A percentile compares a stretch with the other conserved stretches of the same genome.
These are phyloP conservation scores for Melanotaenia boesemani DNA, from an alignment of 2,797 vertebrate genomes.

Conservation along the genomic window DNA sequence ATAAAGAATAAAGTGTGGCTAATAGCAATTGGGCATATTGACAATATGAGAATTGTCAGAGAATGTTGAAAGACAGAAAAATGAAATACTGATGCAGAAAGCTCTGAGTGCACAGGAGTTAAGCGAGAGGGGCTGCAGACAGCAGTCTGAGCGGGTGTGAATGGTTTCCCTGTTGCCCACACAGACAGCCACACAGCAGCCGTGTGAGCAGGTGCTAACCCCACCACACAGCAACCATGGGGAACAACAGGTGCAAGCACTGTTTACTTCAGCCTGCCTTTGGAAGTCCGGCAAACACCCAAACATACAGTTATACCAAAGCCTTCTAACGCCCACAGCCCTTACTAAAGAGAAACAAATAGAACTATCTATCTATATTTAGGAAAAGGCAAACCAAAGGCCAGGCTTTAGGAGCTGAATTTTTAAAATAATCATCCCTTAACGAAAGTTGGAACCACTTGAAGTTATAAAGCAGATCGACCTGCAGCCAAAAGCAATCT, in stretches of 20 bases:
- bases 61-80: constrained; percentile 49
- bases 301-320: constrained; percentile 47
- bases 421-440: constrained; percentile 57
- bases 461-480: constrained; percentile 42
- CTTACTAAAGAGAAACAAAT: constrained; percentile 27
- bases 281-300: constrained; percentile 57
- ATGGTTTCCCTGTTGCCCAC: constrained; percentile 81
- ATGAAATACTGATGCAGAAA: constrained; percentile 64
- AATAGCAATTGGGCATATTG: constrained; percentile 47
- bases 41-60: constrained; percentile 31
- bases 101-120: constrained; percentile 48
- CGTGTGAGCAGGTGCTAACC: constrained; percentile 81
- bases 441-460: constrained; percentile 63
- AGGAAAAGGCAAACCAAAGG: constrained; percentile 22
- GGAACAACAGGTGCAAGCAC: constrained; percentile 82
- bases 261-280: constrained; percentile 62
- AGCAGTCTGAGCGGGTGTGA: constrained; percentile 76
- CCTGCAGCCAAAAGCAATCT: constrained; percentile 70
- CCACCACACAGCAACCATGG: constrained; percentile 71
- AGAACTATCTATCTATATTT: constrained; percentile 23
- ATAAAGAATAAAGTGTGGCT: constrained; percentile 51
- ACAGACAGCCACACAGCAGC: constrained; percentile 82
- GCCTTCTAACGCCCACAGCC: constrained; percentile 30
- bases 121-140: constrained; percentile 74
- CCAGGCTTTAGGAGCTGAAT: constrained; percentile 53